Conservation (phyloP, 2,888 invertebrate species). For the Eupithecia vulgata region DNA sequence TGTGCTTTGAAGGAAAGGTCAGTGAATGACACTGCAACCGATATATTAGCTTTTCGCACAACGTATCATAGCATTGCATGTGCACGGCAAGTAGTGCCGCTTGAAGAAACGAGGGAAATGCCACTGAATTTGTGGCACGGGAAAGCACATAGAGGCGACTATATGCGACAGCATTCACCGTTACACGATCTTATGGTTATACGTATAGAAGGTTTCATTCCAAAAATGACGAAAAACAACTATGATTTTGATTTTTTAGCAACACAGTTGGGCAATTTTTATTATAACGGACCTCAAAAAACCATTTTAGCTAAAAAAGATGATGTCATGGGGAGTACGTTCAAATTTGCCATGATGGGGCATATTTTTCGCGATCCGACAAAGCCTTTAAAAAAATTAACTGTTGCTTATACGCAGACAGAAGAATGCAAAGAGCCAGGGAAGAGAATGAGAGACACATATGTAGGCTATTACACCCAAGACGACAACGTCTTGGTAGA, state of each 20-base stretch:
- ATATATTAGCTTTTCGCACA: no score
- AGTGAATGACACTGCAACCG: no score
- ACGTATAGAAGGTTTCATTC: not conserved
- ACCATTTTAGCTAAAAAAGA: not conserved
- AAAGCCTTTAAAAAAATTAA: no score
- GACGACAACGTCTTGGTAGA: not conserved
- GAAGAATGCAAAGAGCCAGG: no score
- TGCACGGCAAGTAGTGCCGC: slow-evolving; percentile 1
- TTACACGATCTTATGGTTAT: not conserved
- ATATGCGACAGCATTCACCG: not conserved
- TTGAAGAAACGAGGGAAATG: not conserved
- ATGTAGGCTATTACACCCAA: not conserved
- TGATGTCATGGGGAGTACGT: not conserved
- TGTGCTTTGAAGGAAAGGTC: not conserved
- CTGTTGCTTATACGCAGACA: no score
- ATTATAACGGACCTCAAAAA: not conserved
- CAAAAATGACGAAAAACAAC: not conserved
- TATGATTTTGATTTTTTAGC: not conserved
- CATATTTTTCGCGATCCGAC: not conserved
- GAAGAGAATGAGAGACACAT: not conserved
- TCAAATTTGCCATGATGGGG: slow-evolving; percentile 9
- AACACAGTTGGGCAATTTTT: not conserved
- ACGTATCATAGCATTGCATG: not conserved
- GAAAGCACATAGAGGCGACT: not conserved
- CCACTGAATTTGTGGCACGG: not conserved